Percentiles rank a stretch among this genome's conserved stretches.
Conservation (phyloP, 92 coral and sea anemone genomes). For the Bergia puertoricense region DNA sequence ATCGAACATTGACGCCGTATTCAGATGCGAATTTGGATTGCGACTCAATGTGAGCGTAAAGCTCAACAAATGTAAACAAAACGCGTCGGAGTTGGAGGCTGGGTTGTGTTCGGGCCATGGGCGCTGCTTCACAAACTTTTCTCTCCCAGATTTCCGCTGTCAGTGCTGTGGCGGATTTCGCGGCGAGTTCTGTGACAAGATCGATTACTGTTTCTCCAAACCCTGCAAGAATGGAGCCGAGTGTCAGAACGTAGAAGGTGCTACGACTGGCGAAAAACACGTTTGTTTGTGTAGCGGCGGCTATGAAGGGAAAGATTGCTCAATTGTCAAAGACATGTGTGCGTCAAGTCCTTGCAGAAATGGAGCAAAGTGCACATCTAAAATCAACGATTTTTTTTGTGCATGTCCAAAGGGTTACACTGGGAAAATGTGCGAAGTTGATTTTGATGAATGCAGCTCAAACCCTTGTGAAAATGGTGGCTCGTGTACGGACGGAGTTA, state of each 20-base stretch:
- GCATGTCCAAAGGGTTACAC: conserved; percentile 82
- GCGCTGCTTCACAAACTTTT: conserved; percentile 85
- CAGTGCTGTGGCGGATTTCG: conserved; percentile 96
- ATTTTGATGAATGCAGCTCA: conserved; percentile 80
- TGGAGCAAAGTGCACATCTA: conserved; percentile 77
- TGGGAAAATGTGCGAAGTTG: conserved; percentile 78
- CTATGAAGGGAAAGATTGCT: conserved; percentile 88
- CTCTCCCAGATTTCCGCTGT: conserved; percentile 76
- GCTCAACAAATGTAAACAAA: conserved; percentile 70
- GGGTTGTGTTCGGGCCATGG: conserved; percentile 80
- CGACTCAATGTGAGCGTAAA: conserved; percentile 98
- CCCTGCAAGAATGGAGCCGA: conserved; percentile 89
- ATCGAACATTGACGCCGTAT: conserved; percentile 86
- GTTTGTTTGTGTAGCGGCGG: conserved; percentile 87
- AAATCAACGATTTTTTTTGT: conserved; percentile 84
- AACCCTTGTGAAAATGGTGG: conserved; percentile 86
- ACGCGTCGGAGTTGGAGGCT: conserved; percentile 38
- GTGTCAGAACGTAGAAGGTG: conserved; percentile 73
- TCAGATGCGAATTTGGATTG: conserved; percentile 94
- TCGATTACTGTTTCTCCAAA: conserved; percentile 84
- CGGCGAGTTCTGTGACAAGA: conserved; percentile 89
- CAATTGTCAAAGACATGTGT: conserved; percentile 86
- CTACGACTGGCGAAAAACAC: conserved; percentile 57
- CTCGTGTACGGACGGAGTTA: conserved; percentile 73
- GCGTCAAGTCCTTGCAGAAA: conserved; percentile 81